Evolutionary conservation across 2,888 invertebrate genomes (phyloP).

Genomic region (Cephus sareptanus): DNA sequence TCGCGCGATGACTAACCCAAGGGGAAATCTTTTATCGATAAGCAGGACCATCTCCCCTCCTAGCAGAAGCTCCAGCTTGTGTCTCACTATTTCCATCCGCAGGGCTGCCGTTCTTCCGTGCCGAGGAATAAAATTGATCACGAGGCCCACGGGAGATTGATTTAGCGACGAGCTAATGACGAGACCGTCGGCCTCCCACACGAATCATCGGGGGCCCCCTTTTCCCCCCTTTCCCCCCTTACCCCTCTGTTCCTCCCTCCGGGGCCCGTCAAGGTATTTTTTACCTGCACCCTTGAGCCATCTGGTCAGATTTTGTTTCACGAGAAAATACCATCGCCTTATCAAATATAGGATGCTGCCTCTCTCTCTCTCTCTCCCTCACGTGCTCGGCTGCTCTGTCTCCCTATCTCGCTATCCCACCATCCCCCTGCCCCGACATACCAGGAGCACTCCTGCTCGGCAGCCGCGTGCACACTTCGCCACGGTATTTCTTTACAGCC

Average conservation of each 20-base stretch:
- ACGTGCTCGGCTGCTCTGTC: slow-evolving; percentile 14
- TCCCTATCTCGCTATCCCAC: not conserved
- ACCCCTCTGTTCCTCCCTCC: slow-evolving; percentile 27
- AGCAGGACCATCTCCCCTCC: too few relatives aligned
- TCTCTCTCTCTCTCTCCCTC: slow-evolving; percentile 20
- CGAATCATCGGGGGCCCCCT: slow-evolving; percentile 32
- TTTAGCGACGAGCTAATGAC: slow-evolving; percentile 57
- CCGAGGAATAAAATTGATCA: slow-evolving; percentile 34
- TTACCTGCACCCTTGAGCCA: slow-evolving; percentile 51
- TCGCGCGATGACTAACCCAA: too few relatives aligned
- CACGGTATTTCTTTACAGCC: too few relatives aligned
- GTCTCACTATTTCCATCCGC: slow-evolving; percentile 1
- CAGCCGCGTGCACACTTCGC: too few relatives aligned
- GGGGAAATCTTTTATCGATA: too few relatives aligned
- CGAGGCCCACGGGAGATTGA: slow-evolving; percentile 43
- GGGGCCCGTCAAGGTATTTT: slow-evolving; percentile 44
- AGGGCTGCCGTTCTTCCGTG: slow-evolving; percentile 9
- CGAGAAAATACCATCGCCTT: slow-evolving; percentile 42
- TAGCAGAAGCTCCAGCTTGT: not conserved
- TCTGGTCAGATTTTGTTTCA: slow-evolving; percentile 65
- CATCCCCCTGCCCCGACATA: not conserved
- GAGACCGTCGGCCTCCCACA: slow-evolving; percentile 45
- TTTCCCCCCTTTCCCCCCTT: slow-evolving; percentile 26
- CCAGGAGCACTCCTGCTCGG: too few relatives aligned
- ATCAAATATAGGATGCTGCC: slow-evolving; percentile 29